phyloP scores from a whole-genome alignment of 2,797 vertebrate species.

The Ctenochaetus hawaiiensis region DNA sequence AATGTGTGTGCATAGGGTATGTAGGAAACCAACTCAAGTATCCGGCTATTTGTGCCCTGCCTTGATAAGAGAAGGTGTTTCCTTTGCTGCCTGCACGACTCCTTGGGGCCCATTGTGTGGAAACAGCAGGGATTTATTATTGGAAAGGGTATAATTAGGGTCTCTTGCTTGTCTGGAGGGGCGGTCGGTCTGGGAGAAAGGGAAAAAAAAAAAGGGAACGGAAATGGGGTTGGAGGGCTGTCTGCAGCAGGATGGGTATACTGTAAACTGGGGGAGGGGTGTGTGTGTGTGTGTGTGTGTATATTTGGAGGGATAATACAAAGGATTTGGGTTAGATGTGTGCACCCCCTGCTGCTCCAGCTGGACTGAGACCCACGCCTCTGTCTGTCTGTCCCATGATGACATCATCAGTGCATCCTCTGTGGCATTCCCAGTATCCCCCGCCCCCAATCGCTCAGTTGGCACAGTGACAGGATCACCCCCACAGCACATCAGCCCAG shows the following conservation, averaged over 20 bases:
- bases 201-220: conserved; percentile 29
- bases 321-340: conserved; percentile 72
- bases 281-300: not conserved
- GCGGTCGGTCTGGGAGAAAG: conserved; percentile 26
- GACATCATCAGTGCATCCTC: conserved; percentile 74
- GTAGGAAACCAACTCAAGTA: conserved; percentile 70
- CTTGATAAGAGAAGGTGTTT: conserved; percentile 85
- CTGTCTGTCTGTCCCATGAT: conserved; percentile 50
- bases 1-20: conserved; percentile 13
- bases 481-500: conserved; percentile 14
- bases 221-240: conserved; percentile 53
- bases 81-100: conserved; percentile 69
- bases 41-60: conserved; percentile 75
- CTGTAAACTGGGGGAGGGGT: conserved; percentile 62
- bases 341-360: conserved; percentile 62
- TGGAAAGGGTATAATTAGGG: conserved; percentile 81
- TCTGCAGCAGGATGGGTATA: conserved; percentile 49
- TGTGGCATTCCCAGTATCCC: conserved; percentile 54
- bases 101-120: conserved; percentile 79
- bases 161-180: conserved; percentile 57
- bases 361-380: conserved; percentile 61
- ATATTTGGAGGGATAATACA: conserved; percentile 44
- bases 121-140: conserved; percentile 75
- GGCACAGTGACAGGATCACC: conserved; percentile 49
- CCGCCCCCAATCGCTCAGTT: conserved; percentile 22